Conservation (phyloP, 2,888 invertebrate species). For the Azorinus chamasolen region DNA sequence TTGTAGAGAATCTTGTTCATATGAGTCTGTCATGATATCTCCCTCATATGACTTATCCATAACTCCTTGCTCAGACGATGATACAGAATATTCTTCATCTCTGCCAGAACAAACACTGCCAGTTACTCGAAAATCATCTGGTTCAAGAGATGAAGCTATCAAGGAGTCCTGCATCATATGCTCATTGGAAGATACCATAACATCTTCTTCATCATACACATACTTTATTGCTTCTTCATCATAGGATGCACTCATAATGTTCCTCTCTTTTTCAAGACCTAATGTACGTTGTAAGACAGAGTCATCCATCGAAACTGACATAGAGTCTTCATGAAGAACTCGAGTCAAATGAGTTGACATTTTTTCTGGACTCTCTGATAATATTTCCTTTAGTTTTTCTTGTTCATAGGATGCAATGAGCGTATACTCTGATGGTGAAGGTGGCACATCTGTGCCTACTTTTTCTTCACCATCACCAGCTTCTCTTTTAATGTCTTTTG, state of each 20-base stretch:
- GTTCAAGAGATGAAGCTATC: slow-evolving; percentile 60
- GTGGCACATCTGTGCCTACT: slow-evolving; percentile 76
- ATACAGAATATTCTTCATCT: slow-evolving; percentile 60
- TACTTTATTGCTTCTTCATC: slow-evolving; percentile 63
- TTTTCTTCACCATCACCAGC: slow-evolving; percentile 55
- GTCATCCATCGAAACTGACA: slow-evolving; percentile 65
- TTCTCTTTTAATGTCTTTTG: slow-evolving; percentile 32
- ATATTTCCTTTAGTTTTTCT: slow-evolving; percentile 74
- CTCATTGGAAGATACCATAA: slow-evolving; percentile 62
- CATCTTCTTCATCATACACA: slow-evolving; percentile 64
- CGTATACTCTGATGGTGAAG: slow-evolving; percentile 85
- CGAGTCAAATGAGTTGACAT: slow-evolving; percentile 42
- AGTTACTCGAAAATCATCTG: slow-evolving; percentile 54
- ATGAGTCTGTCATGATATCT: slow-evolving; percentile 63
- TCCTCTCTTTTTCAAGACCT: slow-evolving; percentile 32
- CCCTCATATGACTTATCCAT: slow-evolving; percentile 55
- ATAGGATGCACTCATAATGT: slow-evolving; percentile 66
- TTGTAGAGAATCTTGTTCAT: slow-evolving; percentile 58
- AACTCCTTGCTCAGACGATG: slow-evolving; percentile 58
- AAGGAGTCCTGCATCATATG: slow-evolving; percentile 64
- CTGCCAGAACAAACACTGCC: slow-evolving; percentile 59
- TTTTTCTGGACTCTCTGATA: slow-evolving; percentile 60
- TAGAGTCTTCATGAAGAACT: slow-evolving; percentile 37
- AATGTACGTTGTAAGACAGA: slow-evolving; percentile 49
- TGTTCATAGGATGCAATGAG: slow-evolving; percentile 82